Percentiles rank a stretch among this genome's conserved stretches.
These are phyloP conservation scores for Cephalotes varians DNA, from an alignment of 2,888 invertebrate species.

Conservation along the genomic window DNA sequence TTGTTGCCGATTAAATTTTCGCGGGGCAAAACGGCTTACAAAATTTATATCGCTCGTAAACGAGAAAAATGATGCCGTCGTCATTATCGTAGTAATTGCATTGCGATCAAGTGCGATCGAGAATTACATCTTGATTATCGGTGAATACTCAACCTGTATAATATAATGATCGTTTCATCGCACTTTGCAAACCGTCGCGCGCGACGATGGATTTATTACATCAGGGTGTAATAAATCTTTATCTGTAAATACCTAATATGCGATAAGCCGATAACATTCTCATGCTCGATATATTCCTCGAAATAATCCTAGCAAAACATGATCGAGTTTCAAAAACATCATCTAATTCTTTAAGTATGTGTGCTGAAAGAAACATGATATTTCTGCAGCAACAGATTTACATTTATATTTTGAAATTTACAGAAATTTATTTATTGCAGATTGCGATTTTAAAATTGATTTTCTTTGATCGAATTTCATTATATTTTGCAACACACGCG, in stretches of 20 bases:
- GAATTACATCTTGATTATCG: neutral
- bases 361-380: neutral
- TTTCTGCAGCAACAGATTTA: neutral
- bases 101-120: neutral
- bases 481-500: neutral
- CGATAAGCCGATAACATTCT: no score
- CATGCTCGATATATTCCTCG: neutral
- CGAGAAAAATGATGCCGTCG: neutral
- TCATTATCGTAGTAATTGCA: neutral
- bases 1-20: constrained; percentile 4
- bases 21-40: neutral
- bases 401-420: neutral
- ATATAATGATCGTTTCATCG: constrained; percentile 12
- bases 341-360: neutral
- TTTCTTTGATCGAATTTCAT: neutral
- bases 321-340: neutral
- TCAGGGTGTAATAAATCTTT: neutral
- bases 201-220: constrained; percentile 7
- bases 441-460: neutral
- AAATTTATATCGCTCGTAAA: constrained; percentile 28
- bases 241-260: neutral
- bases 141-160: constrained; percentile 4
- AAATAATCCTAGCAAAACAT: neutral
- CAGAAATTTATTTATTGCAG: neutral
- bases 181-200: neutral